Evolutionary conservation across 1,140 invertebrate species (phyloP), one percentile per base, ranked within the genome.

Genomic region (Metaphire vulgaris): DNA sequence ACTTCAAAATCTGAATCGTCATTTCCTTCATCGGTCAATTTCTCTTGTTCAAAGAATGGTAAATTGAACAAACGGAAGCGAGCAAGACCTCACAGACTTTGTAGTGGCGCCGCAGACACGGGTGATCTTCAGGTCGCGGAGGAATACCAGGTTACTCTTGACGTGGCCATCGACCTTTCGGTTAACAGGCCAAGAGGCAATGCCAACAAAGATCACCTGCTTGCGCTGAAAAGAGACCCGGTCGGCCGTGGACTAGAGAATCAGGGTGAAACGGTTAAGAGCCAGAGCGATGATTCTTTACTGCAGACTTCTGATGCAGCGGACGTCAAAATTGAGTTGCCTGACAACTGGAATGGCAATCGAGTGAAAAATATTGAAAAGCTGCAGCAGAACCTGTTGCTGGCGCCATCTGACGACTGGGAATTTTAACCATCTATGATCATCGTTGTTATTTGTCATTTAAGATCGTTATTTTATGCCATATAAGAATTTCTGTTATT

Each of bases 1-100:
- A 2, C 33, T 34, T 28, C n/a, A n/a, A 41, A 73, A 12, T 15
- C 72, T 1, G 31, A 34, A 2, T n/a, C n/a, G n/a, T n/a, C n/a
- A n/a, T n/a, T n/a, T n/a, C n/a, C n/a, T n/a, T n/a, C n/a, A n/a
- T n/a, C n/a, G n/a, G n/a, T n/a, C n/a, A n/a, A n/a, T n/a, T n/a
- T n/a, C n/a, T n/a, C n/a, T n/a, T 28, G 34, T 34, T 34, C 32
- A 14, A 21, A 33, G 1, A 41, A 73, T 26, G 72, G 2, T 14
- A 69, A 69, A 12, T 12, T 31, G 32, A 73, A 34, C 41, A 73
- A 73, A 26, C 32, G 72, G n/a, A 73, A 73, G 31, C 32, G 72
- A 2, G 72, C 72, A 26, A 32, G 72, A 1, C 72, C 72, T 56
- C 72, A 73, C 15, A 16, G 41, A 56, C 41, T 56, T 21, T 56